These are phyloP conservation scores for Scytalopus superciliaris DNA, from an alignment of 2,113 vertebrate species.

Conservation along the genomic window DNA sequence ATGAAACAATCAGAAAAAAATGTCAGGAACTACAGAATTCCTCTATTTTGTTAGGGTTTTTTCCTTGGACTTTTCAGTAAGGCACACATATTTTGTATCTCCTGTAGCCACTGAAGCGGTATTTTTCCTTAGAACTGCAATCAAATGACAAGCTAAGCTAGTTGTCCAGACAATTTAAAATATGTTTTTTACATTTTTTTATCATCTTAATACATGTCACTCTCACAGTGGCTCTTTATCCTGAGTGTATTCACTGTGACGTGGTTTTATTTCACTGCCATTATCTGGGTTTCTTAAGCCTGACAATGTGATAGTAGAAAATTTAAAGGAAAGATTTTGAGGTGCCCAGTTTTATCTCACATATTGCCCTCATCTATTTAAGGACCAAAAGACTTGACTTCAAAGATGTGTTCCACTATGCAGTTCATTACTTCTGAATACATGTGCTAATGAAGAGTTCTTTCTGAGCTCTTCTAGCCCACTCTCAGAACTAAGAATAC, in stretches of 20 bases:
- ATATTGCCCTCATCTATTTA: background rate
- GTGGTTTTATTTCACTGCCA: background rate
- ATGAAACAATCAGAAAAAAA: background rate
- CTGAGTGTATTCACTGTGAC: background rate
- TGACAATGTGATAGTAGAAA: background rate
- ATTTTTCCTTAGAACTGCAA: background rate
- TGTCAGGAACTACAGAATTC: background rate
- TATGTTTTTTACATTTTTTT: background rate
- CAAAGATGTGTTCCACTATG: background rate
- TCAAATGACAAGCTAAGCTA: background rate
- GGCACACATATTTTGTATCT: background rate
- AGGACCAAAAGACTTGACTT: background rate
- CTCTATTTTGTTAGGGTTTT: background rate
- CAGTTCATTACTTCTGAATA: background rate
- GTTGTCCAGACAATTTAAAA: background rate
- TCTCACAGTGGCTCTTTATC: background rate
- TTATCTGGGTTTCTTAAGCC: background rate
- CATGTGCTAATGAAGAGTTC: background rate
- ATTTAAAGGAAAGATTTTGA: background rate
- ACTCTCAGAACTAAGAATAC: background rate
- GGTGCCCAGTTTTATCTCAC: background rate
- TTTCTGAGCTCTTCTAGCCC: background rate
- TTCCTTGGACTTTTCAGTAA: background rate
- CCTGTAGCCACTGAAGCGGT: background rate
- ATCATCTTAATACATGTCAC: background rate